Evolutionary conservation across 2,113 vertebrate species (phyloP).

Genomic region (Amazona vittata): DNA sequence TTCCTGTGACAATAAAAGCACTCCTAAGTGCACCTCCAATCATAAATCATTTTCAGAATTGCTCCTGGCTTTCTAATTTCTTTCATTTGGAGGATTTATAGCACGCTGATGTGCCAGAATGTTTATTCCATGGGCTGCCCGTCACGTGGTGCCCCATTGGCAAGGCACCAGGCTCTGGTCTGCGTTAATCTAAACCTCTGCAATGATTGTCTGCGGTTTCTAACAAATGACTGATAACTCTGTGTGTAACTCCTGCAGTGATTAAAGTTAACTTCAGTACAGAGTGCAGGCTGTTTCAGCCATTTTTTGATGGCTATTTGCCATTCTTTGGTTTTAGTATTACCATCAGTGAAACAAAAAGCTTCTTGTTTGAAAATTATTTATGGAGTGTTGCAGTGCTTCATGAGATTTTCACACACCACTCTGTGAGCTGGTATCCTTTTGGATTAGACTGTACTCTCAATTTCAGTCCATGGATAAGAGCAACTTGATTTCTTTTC

Average conservation of each 20-base stretch:
- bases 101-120: slow-evolving; percentile 4
- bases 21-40: slow-evolving; percentile 58
- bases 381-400: slow-evolving; percentile 63
- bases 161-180: neutral
- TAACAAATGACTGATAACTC: slow-evolving; percentile 46
- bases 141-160: neutral
- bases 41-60: slow-evolving; percentile 67
- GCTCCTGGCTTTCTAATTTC: slow-evolving; percentile 69
- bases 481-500: slow-evolving; percentile 66
- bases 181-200: neutral
- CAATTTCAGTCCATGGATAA: slow-evolving; percentile 57
- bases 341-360: slow-evolving; percentile 66
- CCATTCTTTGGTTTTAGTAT: slow-evolving; percentile 49
- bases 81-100: slow-evolving; percentile 64
- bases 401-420: slow-evolving; percentile 60
- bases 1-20: slow-evolving; percentile 63
- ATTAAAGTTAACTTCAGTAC: slow-evolving; percentile 29
- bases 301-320: slow-evolving; percentile 43
- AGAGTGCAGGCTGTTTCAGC: slow-evolving; percentile 17
- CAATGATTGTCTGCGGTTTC: neutral
- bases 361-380: slow-evolving; percentile 74
- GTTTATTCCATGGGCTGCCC: slow-evolving; percentile 49
- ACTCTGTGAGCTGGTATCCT: slow-evolving; percentile 57
- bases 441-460: slow-evolving; percentile 51
- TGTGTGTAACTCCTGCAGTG: neutral